These are phyloP conservation scores for Chrosomus eos DNA, from an alignment of 2,797 vertebrate species.

Conservation along the genomic window DNA sequence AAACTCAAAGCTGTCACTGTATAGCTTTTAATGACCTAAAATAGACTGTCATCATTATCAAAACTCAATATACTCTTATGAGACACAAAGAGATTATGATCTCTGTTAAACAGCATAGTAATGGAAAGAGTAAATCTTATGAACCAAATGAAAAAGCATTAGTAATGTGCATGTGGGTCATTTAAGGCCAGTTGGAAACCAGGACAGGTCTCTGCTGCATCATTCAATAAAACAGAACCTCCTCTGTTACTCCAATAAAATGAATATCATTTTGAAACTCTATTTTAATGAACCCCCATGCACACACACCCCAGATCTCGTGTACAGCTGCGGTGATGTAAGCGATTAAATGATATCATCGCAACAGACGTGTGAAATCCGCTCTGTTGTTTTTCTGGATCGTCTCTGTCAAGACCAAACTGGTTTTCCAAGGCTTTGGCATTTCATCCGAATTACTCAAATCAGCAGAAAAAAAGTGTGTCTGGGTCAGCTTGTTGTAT, in stretches of 20 bases:
- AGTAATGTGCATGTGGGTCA: conserved; percentile 23
- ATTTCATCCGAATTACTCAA: conserved; percentile 58
- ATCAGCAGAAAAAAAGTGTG: conserved; percentile 55
- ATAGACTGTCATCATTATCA: background rate
- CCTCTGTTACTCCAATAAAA: conserved; percentile 58
- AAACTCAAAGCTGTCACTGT: background rate
- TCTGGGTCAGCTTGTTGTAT: conserved; percentile 54
- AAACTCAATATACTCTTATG: conserved; percentile 33
- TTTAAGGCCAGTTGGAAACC: conserved; percentile 45
- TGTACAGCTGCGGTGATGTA: conserved; percentile 80
- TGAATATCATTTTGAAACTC: conserved; percentile 14
- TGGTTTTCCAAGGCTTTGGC: conserved; percentile 64
- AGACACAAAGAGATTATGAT: background rate
- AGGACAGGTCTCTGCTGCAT: conserved; percentile 49
- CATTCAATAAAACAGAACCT: conserved; percentile 52
- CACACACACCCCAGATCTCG: conserved; percentile 57
- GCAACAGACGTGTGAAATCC: conserved; percentile 74
- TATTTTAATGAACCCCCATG: conserved; percentile 17
- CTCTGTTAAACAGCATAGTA: conserved; percentile 10
- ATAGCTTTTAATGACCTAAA: conserved; percentile 9
- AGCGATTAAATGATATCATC: conserved; percentile 81
- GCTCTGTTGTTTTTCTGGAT: conserved; percentile 63
- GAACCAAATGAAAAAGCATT: background rate
- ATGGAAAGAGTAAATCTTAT: background rate
- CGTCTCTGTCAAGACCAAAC: conserved; percentile 69